Conservation (phyloP, 2,113 vertebrate species). For the Leucopsar rothschildi region DNA sequence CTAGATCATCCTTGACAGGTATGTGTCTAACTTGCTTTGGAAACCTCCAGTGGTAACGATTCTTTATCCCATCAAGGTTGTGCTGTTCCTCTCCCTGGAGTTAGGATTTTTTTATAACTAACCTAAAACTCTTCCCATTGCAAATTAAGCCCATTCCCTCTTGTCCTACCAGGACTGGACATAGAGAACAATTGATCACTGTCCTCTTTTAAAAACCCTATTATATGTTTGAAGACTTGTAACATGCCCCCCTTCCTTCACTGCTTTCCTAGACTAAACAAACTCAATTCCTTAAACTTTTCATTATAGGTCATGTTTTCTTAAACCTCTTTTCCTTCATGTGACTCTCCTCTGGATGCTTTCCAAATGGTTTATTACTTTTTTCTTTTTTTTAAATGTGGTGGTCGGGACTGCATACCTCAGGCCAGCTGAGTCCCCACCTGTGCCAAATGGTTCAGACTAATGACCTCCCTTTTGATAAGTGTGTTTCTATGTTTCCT, state of each 20-base stretch:
- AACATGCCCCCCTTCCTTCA: conserved; percentile 1
- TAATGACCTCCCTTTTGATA: conserved; percentile 2
- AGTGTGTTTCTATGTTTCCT: neutral
- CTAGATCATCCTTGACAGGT: neutral
- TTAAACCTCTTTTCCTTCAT: conserved; percentile 35
- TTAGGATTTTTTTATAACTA: neutral
- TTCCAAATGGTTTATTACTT: conserved; percentile 42
- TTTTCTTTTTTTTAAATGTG: neutral
- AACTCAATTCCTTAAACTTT: conserved; percentile 41
- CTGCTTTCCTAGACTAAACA: conserved; percentile 56
- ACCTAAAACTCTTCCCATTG: neutral
- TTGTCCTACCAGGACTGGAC: neutral
- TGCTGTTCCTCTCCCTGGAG: neutral
- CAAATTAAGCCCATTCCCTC: neutral
- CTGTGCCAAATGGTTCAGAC: conserved; percentile 18
- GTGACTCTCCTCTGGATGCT: conserved; percentile 31
- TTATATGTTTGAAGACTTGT: neutral
- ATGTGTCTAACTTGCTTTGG: neutral
- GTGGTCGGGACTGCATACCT: conserved; percentile 37
- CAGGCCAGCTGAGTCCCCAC: conserved; percentile 28
- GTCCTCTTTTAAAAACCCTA: neutral
- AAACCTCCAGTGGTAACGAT: neutral
- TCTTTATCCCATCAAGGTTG: neutral
- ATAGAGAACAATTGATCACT: neutral
- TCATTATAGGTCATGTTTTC: conserved; percentile 55